A percentile compares a stretch with the other conserved stretches of the same genome.
Evolutionary conservation across 2,888 invertebrate genomes (phyloP).

Genomic region (Morpho achilles): DNA sequence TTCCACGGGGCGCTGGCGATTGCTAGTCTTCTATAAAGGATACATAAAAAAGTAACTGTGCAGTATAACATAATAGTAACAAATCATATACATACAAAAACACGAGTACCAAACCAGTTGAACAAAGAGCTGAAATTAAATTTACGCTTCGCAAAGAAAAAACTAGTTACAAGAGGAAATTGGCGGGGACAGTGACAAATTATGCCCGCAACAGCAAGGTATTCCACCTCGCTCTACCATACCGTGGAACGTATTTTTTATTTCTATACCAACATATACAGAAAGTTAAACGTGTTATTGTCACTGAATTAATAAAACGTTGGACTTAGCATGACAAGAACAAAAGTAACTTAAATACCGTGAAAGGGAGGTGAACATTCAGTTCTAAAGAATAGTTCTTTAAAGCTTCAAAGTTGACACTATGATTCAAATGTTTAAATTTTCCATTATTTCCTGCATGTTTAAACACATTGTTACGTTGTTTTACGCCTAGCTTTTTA

Average conservation of each 20-base stretch:
- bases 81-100: constrained; percentile 3
- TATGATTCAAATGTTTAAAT: too few relatives aligned
- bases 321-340: too few relatives aligned
- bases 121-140: constrained; percentile 74
- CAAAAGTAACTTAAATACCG: too few relatives aligned
- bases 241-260: constrained; percentile 37
- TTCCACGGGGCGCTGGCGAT: too few relatives aligned
- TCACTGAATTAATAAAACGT: constrained; percentile 2
- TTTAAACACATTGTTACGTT: too few relatives aligned
- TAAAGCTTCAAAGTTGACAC: too few relatives aligned
- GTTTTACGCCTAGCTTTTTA: too few relatives aligned
- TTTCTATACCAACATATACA: constrained; percentile 27
- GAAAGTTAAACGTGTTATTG: constrained; percentile 14
- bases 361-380: too few relatives aligned
- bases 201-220: constrained; percentile 62
- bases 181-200: constrained; percentile 77
- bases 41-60: too few relatives aligned
- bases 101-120: constrained; percentile 44
- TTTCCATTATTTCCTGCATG: too few relatives aligned
- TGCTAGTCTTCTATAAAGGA: too few relatives aligned
- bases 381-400: too few relatives aligned
- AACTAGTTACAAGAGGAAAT: constrained; percentile 77
- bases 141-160: constrained; percentile 75
- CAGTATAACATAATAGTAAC: not conserved
- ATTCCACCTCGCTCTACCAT: constrained; percentile 42